Base-by-base conservation (phyloP, 2,888 invertebrate species). In the Barypeithes pellucidus region DNA sequence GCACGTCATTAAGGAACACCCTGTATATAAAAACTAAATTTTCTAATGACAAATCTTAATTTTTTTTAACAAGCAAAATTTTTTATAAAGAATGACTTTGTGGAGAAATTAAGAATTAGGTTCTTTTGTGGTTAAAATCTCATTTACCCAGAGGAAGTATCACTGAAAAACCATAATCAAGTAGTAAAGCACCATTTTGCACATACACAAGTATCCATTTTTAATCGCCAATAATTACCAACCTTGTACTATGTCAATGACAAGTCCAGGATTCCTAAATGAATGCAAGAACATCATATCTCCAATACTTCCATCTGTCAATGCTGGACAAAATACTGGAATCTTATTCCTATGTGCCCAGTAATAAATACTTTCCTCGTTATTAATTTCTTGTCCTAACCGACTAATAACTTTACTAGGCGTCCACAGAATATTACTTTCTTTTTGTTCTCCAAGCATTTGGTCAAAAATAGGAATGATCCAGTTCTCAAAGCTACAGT, bases 201-300 rank as follows among this genome's bases (percentile, higher is more conserved):
- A n/a, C n/a, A n/a, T n/a, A n/a, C n/a, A n/a, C n/a, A n/a, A n/a
- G n/a, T n/a, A n/a, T n/a, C n/a, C n/a, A n/a, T n/a, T n/a, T n/a
- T n/a, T n/a, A n/a, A n/a, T n/a, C n/a, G n/a, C n/a, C n/a, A n/a
- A n/a, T n/a, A n/a, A n/a, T n/a, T n/a, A n/a, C n/a, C n/a, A n/a
- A 92, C 93, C 93, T 83, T 96, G 93, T 20, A 98, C 88, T 83
- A 99, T 96, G 84, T 99, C 99, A 59, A 99, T 87, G 29, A 97
- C 88, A 7, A 99, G 89, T 0, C 99, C 99, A 0, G 98, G 96
- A 84, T 94, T 94, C 79, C 92, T 93, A 84, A 93, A 97, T 0
- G 98, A 96, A 87, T 99, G 99, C 83, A 99, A 98, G 85, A 97
- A 99, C 91, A 99, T 95, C 98, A 99, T 99, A 84, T 99, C 99